Conservation (phyloP, 2,113 vertebrate species). For the Paramormyrops kingsleyae region DNA sequence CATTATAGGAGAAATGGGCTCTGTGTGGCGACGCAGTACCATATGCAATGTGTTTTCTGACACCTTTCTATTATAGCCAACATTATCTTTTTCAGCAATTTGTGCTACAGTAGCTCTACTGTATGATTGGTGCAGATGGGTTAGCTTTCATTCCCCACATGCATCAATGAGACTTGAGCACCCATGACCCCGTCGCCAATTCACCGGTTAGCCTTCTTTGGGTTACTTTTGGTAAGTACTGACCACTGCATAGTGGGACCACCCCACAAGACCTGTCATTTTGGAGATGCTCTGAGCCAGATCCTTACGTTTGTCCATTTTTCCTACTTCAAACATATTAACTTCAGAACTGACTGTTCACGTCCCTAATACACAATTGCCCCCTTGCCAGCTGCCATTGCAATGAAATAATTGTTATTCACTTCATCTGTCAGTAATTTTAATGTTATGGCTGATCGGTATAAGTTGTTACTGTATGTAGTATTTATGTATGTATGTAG, state of each 20-base stretch:
- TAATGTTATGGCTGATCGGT: background rate
- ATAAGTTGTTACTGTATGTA: background rate
- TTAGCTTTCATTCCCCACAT: background rate
- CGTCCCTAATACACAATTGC: background rate
- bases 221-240: background rate
- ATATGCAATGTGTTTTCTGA: background rate
- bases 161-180: background rate
- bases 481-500: background rate
- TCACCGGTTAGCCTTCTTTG: background rate
- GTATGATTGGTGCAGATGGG: background rate
- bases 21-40: too few relatives aligned
- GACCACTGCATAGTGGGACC: background rate
- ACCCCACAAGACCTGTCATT: background rate
- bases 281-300: background rate
- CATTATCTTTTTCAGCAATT: background rate
- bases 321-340: background rate
- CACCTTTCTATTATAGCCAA: background rate
- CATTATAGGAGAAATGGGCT: background rate
- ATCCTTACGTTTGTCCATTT: background rate
- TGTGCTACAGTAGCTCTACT: background rate
- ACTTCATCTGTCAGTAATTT: background rate
- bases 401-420: background rate
- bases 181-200: background rate
- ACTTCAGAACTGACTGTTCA: background rate
- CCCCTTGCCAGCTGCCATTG: background rate